Conservation (phyloP, 1,140 invertebrate genomes). For the Lordiphosa stackelbergi region DNA sequence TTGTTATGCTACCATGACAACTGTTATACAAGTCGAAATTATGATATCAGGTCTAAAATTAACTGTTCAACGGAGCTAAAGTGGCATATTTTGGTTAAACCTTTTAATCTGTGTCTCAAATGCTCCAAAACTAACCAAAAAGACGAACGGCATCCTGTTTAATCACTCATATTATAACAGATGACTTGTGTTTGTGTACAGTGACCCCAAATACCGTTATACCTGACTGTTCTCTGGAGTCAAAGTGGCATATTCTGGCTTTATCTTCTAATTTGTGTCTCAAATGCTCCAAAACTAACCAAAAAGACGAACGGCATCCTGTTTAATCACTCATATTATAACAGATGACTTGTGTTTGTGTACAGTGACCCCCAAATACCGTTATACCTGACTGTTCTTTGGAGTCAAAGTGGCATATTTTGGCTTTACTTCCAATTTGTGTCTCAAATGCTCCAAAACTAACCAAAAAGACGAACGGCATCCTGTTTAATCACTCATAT, state of each 20-base stretch:
- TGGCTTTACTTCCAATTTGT: too few species aligned
- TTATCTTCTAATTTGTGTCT: conserved; percentile 12
- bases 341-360: conserved; percentile 11
- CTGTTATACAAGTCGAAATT: conserved; percentile 1
- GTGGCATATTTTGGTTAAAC: too few species aligned
- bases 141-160: conserved; percentile 42
- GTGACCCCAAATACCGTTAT: too few species aligned
- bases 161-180: conserved; percentile 25
- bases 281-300: conserved; percentile 19
- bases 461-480: too few species aligned
- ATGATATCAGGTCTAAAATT: conserved; percentile 11
- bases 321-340: neutral
- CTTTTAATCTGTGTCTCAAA: conserved; percentile 43
- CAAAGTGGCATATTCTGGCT: too few species aligned
- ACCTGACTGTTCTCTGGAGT: too few species aligned
- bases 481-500: neutral
- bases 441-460: too few species aligned
- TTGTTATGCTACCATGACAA: neutral
- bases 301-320: conserved; percentile 27
- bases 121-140: conserved; percentile 38
- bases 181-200: too few species aligned
- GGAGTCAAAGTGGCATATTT: conserved; percentile 12
- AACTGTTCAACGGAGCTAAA: neutral
- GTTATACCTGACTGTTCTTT: too few species aligned
- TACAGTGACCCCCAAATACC: neutral